Conservation (phyloP, 2,888 invertebrate species). For the Harpalus rubripes region DNA sequence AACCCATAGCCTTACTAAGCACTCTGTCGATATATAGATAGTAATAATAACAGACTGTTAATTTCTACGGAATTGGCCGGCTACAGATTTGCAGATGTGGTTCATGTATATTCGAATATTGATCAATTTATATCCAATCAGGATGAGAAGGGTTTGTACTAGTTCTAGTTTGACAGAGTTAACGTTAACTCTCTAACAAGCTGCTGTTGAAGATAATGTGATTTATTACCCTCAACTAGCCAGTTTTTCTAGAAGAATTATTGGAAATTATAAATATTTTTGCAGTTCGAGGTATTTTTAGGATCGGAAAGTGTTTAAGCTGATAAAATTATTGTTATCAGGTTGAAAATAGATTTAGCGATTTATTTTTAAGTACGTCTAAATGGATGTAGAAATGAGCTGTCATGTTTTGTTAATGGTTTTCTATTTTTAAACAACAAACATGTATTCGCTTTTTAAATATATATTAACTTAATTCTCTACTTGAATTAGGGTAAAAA, state of each 20-base stretch:
- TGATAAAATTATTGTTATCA: background rate
- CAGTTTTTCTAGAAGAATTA: background rate
- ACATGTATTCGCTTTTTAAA: background rate
- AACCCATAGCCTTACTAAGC: background rate
- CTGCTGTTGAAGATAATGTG: conserved; percentile 34
- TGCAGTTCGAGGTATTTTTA: background rate
- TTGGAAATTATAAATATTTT: background rate
- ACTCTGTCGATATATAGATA: background rate
- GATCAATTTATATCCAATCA: conserved; percentile 48
- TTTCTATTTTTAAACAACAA: background rate
- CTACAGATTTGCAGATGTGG: conserved; percentile 17
- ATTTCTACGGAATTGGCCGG: conserved; percentile 11
- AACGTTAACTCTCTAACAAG: conserved; percentile 28
- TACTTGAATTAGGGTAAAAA: background rate
- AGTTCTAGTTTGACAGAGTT: conserved; percentile 41
- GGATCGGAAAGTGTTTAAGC: background rate
- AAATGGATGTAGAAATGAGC: background rate
- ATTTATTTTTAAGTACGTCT: background rate
- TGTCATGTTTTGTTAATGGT: background rate
- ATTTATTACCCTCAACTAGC: conserved; percentile 18
- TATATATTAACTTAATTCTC: background rate
- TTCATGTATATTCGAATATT: conserved; percentile 32
- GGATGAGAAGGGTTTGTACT: conserved; percentile 40
- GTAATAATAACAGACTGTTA: conserved; percentile 31
- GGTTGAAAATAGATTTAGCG: background rate